These are phyloP conservation scores for Drosophila siamana DNA, from an alignment of 2,888 invertebrate genomes.

Conservation along the genomic window DNA sequence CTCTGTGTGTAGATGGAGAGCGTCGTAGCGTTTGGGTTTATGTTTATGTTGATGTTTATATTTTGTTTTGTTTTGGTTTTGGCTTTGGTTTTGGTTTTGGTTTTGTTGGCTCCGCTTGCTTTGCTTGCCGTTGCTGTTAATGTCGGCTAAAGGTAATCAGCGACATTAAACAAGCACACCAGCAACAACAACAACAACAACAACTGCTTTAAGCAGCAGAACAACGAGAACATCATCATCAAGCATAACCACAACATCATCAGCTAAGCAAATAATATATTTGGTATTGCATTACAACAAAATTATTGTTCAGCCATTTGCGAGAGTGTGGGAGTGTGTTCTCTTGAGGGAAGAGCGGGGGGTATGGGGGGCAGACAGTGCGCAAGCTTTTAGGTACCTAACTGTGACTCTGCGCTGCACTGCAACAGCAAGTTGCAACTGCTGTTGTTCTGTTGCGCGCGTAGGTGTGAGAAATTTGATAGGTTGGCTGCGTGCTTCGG, in stretches of 20 bases:
- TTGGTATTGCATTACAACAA: constrained; percentile 79
- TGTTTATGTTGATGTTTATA: constrained; percentile 19
- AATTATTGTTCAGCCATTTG: constrained; percentile 64
- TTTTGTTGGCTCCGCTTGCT: constrained; percentile 38
- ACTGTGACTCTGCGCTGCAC: no score
- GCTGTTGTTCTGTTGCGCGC: constrained; percentile 35
- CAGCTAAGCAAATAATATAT: constrained; percentile 67
- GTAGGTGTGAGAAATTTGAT: constrained; percentile 78
- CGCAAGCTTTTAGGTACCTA: constrained; percentile 73
- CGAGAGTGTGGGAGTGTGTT: constrained; percentile 17
- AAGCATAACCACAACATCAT: constrained; percentile 58
- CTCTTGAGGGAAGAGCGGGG: no score
- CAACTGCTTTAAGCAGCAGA: constrained; percentile 18
- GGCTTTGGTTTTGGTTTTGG: constrained; percentile 45
- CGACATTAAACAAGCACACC: constrained; percentile 72
- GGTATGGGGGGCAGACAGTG: constrained; percentile 36
- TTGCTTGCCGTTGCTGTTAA: constrained; percentile 51
- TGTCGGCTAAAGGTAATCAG: constrained; percentile 73
- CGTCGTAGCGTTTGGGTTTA: constrained; percentile 28
- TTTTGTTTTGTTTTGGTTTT: constrained; percentile 38
- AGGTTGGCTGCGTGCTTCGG: constrained; percentile 42
- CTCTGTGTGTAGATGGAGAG: constrained; percentile 45
- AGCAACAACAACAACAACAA: constrained; percentile 38
- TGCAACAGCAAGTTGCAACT: constrained; percentile 24
- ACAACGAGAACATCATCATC: constrained; percentile 27